Base-by-base conservation (phyloP, 2,888 invertebrate species). In the Nemapogon koenigi region DNA sequence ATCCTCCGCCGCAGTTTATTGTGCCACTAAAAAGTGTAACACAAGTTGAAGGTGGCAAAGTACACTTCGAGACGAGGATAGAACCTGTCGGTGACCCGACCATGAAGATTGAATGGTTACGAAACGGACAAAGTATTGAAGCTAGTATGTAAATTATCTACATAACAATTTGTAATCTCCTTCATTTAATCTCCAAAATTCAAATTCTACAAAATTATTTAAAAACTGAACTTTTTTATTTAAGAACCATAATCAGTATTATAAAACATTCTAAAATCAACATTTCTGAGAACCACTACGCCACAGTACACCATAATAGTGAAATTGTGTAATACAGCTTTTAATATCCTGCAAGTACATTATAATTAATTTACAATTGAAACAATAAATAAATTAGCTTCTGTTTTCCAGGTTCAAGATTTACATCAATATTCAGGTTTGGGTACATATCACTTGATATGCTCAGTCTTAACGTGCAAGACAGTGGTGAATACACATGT, bases 61-160 rank as follows among this genome's bases (percentile, higher is more conserved):
- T 94, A 57, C 95, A 97, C 81, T 95, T 98, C 82, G 97, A 98
- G 81, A 97, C 96, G 62, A 90, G 95, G 71, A 91, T 97, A 73
- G 92, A 94, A 75, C 97, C 97, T 50, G 92, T 96, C 58, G 96
- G 96, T 49, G 97, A 98, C 75, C 95, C 97, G 46, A 90, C 90
- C 36, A 94, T 97, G 94, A 88, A 88, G 58, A 92, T 97, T 52
- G 95, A 97, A 78, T 98, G 97, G 97, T 93, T 88, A 62, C 86
- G 90, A 59, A 94, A 97, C 71, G 95, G 94, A 55, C 86, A 87
- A 78, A 90, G 91, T 59, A 84, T 97, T 55, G 88, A 90, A 84
- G 94, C 94, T 61, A 94, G 96, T 95, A 78, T 83, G 91, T 72
- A 49, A n/a, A n/a, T n/a, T n/a, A n/a, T n/a, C n/a, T n/a, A n/a